These are phyloP conservation scores for Mus caroli DNA, from an alignment of 2,797 vertebrate genomes.

Conservation along the genomic window DNA sequence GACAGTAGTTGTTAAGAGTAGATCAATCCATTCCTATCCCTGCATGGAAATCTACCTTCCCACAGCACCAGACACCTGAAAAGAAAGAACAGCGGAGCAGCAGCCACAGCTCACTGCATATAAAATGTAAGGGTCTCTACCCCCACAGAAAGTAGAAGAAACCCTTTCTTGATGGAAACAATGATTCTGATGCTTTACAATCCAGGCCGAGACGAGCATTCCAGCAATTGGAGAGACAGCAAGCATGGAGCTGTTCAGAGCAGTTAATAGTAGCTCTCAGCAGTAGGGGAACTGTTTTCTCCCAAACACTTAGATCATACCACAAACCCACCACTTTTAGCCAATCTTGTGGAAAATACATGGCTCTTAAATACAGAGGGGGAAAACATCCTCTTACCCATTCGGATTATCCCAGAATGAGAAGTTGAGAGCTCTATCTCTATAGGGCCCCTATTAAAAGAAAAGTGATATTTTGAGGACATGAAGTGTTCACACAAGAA, in stretches of 20 bases:
- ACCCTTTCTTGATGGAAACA: constrained; percentile 39
- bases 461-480: constrained; percentile 65
- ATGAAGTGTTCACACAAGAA: constrained; percentile 43
- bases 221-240: constrained; percentile 9
- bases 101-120: neutral
- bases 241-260: neutral
- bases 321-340: constrained; percentile 22
- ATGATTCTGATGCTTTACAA: constrained; percentile 15
- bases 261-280: constrained; percentile 53
- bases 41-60: constrained; percentile 6
- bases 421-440: constrained; percentile 41
- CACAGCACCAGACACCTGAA: neutral
- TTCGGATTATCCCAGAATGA: constrained; percentile 56
- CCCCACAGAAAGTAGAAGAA: constrained; percentile 41
- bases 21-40: neutral
- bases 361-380: constrained; percentile 62
- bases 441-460: constrained; percentile 60
- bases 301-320: constrained; percentile 22
- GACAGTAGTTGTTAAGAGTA: neutral
- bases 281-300: constrained; percentile 4
- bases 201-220: constrained; percentile 31
- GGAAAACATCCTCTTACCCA: constrained; percentile 53
- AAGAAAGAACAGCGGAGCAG: neutral
- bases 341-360: constrained; percentile 61
- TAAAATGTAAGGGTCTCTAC: neutral